A percentile compares a stretch with the other conserved stretches of the same genome.
Evolutionary conservation across 2,113 vertebrate genomes (phyloP).

Genomic region (Lampris megalopsis): DNA sequence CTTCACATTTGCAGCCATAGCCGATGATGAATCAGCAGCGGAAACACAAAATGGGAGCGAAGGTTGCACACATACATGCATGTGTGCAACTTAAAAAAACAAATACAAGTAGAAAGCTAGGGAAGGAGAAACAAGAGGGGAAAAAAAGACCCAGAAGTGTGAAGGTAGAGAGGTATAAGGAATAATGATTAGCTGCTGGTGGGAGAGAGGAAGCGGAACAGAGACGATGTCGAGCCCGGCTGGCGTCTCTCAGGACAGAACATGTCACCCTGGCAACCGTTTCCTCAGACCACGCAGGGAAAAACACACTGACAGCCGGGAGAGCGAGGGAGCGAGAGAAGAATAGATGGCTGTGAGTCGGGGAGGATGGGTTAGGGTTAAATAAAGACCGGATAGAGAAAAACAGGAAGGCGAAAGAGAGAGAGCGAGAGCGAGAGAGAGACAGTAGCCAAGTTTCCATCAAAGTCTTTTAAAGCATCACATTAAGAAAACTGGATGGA

Average conservation of each 20-base stretch:
- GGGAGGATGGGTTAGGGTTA: too few species aligned
- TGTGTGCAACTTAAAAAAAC: too few species aligned
- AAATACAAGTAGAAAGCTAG: background rate
- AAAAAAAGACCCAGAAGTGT: too few species aligned
- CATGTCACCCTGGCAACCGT: conserved; percentile 23
- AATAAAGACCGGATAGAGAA: too few species aligned
- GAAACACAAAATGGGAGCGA: too few species aligned
- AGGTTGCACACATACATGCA: too few species aligned
- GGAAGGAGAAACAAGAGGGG: too few species aligned
- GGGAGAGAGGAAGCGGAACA: conserved; percentile 12
- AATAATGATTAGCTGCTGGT: background rate
- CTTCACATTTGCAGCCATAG: too few species aligned
- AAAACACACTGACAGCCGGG: conserved; percentile 23
- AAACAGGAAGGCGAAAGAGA: background rate
- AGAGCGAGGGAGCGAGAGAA: background rate
- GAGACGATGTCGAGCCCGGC: conserved; percentile 20
- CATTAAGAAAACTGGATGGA: background rate
- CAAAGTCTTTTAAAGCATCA: too few species aligned
- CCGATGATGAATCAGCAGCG: too few species aligned
- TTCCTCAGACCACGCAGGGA: background rate
- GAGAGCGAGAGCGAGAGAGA: background rate
- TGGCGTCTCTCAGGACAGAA: conserved; percentile 27
- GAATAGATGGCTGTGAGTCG: background rate
- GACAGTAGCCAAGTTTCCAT: too few species aligned
- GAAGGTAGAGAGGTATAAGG: too few species aligned